Base-by-base conservation (phyloP, 2,113 vertebrate genomes). In the Colossoma macropomum region DNA sequence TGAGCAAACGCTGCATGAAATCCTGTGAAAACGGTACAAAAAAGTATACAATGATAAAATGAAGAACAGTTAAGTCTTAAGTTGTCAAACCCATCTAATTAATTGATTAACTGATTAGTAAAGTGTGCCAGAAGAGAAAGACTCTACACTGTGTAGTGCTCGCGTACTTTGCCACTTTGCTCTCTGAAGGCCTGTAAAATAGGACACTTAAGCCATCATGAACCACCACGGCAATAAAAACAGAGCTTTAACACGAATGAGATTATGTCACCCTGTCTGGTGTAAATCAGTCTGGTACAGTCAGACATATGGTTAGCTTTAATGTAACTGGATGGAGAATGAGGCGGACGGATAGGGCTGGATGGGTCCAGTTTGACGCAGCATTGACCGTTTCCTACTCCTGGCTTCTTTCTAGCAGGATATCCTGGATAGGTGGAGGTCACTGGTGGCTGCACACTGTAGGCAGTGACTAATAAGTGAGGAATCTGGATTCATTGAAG, bases 191-290 rank as follows among this genome's bases (percentile, higher is more conserved):
- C 16, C 11, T 52, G 50, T 52, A 52, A 52, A 52, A 56, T 23
- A 23, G 2, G 54, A 56, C 54, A 56, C 54, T 8, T 23, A 8
- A 2, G 77, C 10, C 50, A 27, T 68, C 30, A 79, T 8, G 32
- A 52, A 79, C 69, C 65, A 69, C 77, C 28, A 28, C 48, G 50
- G 60, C 41, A 65, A 23, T 65, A 60, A 77, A 25, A 28, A 27
- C 15, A 76, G 56, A 21, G 12, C 60, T 66, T 63, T 77, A 8
- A 25, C 3, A n/a, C n/a, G n/a, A 50, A 25, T 21, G 16, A 21
- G 62, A 65, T 23, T 2, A 65, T 34, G 63, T 69, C 28, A 54
- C 76, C 16, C 10, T 0, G 8, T 38, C 66, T 38, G 66, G 66
- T 38, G 38, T 38, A 69, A 21, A 19, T 69, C 63, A 5, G 48